These are phyloP conservation scores for Sesamia inferens DNA, from an alignment of 2,888 invertebrate genomes.

Conservation along the genomic window DNA sequence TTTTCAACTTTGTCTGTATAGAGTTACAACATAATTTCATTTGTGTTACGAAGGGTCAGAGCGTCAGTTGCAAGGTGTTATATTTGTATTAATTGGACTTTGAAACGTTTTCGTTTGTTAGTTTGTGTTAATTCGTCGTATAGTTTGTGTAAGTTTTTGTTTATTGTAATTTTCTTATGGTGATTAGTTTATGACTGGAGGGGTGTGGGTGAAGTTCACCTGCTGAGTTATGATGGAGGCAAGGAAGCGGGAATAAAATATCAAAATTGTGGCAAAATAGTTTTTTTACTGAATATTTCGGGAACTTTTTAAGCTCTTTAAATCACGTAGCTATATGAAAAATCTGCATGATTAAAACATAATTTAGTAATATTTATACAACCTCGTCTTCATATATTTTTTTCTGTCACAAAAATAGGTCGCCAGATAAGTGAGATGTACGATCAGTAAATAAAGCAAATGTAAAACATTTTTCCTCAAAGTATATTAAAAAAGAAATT, in stretches of 20 bases:
- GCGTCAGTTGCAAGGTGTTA: conserved; percentile 77
- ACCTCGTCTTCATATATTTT: conserved; percentile 40
- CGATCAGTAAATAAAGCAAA: conserved; percentile 58
- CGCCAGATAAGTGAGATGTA: conserved; percentile 60
- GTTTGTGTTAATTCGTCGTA: conserved; percentile 75
- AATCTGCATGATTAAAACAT: conserved; percentile 40
- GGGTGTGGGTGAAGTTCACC: conserved; percentile 14
- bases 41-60: conserved; percentile 56
- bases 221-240: not conserved
- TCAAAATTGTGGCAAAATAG: not conserved
- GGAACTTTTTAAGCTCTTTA: conserved; percentile 32
- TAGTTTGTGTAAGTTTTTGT: conserved; percentile 59
- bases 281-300: conserved; percentile 35
- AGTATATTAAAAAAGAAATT: conserved; percentile 58
- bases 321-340: conserved; percentile 22
- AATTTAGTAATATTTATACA: conserved; percentile 55
- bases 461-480: conserved; percentile 55
- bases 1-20: conserved; percentile 59
- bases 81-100: conserved; percentile 83
- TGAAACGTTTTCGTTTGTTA: conserved; percentile 80
- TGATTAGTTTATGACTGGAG: conserved; percentile 32
- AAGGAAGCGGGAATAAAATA: not conserved
- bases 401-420: conserved; percentile 56
- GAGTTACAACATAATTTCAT: conserved; percentile 59
- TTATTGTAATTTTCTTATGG: conserved; percentile 49